phyloP scores from a whole-genome alignment of 2,888 invertebrate genomes.

The Drosophila yooni region DNA sequence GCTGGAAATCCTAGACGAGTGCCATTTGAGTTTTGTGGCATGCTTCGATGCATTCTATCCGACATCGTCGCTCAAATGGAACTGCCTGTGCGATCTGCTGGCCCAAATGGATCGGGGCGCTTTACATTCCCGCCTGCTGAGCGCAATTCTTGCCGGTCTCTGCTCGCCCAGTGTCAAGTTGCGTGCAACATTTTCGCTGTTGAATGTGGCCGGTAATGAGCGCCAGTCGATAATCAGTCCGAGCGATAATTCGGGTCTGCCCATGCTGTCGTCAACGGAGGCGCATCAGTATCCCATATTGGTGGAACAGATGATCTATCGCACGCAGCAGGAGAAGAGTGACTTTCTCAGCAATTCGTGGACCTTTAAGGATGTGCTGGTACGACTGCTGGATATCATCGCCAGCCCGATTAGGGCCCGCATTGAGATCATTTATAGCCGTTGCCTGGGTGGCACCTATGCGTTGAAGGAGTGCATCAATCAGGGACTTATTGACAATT shows the following conservation, averaged over 20 bases:
- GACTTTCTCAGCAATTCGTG: conserved; percentile 84
- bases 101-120: conserved; percentile 88
- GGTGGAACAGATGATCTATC: conserved; percentile 91
- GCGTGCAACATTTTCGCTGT: conserved; percentile 90
- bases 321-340: conserved; percentile 86
- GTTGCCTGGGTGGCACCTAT: conserved; percentile 84
- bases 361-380: conserved; percentile 91
- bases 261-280: conserved; percentile 88
- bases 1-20: conserved; percentile 93
- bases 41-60: conserved; percentile 99
- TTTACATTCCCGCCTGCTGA: conserved; percentile 87
- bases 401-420: conserved; percentile 90
- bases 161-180: conserved; percentile 91
- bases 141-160: conserved; percentile 93
- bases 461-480: conserved; percentile 83
- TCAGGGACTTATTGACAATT: conserved; percentile 88
- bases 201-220: conserved; percentile 85
- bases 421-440: conserved; percentile 84
- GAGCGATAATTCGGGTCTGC: conserved; percentile 89
- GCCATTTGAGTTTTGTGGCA: conserved; percentile 94
- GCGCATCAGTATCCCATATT: conserved; percentile 91
- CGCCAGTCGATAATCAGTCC: conserved; percentile 87
- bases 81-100: conserved; percentile 93
- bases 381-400: conserved; percentile 92
- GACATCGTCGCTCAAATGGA: conserved; percentile 96